Percentiles rank a stretch among this genome's conserved stretches.
Evolutionary conservation across 2,113 vertebrate species (phyloP).

Genomic region (Melanerpes formicivorus): DNA sequence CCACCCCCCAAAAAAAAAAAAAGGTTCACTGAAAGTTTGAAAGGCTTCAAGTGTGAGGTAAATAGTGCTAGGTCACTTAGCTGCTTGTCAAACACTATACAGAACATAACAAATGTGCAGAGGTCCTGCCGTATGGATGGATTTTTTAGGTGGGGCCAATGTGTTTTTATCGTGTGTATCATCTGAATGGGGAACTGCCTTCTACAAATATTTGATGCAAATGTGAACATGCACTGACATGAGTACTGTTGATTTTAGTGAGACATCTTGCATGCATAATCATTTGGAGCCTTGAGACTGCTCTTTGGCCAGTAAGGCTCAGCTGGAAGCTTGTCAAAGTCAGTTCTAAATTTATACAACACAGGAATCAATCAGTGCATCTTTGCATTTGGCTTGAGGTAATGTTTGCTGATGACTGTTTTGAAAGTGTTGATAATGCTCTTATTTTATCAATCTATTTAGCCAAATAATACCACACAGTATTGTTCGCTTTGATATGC

Average conservation of each 20-base stretch:
- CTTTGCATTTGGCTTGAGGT: background rate
- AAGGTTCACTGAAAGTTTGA: background rate
- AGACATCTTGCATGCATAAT: background rate
- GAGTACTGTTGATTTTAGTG: background rate
- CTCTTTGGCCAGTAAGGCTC: background rate
- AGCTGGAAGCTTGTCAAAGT: conserved; percentile 14
- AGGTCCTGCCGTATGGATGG: background rate
- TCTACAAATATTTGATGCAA: conserved; percentile 11
- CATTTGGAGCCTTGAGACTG: background rate
- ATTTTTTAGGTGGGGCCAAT: background rate
- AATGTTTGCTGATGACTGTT: background rate
- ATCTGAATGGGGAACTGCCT: background rate
- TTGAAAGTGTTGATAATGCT: background rate
- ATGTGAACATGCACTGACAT: background rate
- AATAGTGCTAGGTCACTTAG: background rate
- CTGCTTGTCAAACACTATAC: background rate
- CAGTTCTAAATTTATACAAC: background rate
- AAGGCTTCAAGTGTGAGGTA: background rate
- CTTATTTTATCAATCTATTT: background rate
- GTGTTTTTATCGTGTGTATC: background rate
- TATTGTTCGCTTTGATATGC: background rate
- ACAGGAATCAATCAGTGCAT: background rate
- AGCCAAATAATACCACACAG: background rate
- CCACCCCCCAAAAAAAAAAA: background rate
- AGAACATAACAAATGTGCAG: background rate